Evolutionary conservation across 2,113 vertebrate species (phyloP).

Genomic region (Cryptomyrus ogoouensis): DNA sequence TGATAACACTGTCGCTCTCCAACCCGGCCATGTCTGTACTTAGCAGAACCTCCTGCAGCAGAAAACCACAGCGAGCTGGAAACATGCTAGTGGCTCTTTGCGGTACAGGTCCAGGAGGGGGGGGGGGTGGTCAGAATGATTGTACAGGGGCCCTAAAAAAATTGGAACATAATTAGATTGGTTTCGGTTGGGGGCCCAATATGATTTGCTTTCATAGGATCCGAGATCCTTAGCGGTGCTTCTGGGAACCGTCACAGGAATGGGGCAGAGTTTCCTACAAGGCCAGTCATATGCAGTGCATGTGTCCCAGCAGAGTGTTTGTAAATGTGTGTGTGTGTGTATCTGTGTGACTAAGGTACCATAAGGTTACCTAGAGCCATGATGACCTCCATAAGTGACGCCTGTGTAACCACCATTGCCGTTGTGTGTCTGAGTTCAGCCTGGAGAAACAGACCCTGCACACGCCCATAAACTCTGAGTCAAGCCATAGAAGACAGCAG

Average conservation of each 20-base stretch:
- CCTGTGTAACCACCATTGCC: not conserved
- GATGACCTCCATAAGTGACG: not conserved
- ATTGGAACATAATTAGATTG: not conserved
- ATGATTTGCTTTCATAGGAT: not conserved
- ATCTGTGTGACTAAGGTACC: not conserved
- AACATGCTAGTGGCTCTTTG: not conserved
- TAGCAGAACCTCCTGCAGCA: not conserved
- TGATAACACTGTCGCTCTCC: not conserved
- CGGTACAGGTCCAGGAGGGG: not conserved
- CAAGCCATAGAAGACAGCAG: constrained; percentile 23
- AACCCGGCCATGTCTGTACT: not conserved
- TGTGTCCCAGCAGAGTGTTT: not conserved
- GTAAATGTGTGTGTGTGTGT: not conserved
- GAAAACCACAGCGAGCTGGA: not conserved
- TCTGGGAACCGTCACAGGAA: not conserved
- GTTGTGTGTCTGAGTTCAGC: not conserved
- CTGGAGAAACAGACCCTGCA: not conserved
- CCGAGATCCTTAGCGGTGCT: not conserved
- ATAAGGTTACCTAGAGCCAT: not conserved
- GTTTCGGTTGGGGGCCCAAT: not conserved
- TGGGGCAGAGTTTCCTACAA: not conserved
- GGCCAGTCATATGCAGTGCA: not conserved
- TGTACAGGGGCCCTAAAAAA: not conserved
- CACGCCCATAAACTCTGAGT: not conserved
- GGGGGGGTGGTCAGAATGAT: not conserved